Base-by-base conservation (phyloP, 2,888 invertebrate species). In the Dorcus parallelipipedus region DNA sequence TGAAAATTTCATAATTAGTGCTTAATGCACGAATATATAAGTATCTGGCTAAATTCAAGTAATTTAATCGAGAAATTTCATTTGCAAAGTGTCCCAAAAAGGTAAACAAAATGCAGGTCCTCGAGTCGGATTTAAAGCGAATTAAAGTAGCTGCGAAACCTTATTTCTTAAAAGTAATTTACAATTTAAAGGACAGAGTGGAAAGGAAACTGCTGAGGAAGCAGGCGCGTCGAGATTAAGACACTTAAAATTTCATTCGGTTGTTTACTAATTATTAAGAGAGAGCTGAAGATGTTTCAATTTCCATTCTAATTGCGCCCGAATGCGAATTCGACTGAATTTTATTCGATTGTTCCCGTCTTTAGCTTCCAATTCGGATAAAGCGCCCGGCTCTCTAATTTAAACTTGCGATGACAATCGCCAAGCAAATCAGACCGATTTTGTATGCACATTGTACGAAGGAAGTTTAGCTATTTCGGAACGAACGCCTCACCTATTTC, bases 251-350 rank as follows among this genome's bases (percentile, higher is more conserved):
- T 60, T 61, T 56, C 58, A 43, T 50, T 52, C 58, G 49, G 60
- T 61, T 64, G 62, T 64, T 64, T 64, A 62, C 61, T 60, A 64
- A 63, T 64, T 63, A 62, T 59, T 60, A 54, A 54, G 56, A 63
- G 58, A 63, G 57, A 59, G 58, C 60, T 59, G 59, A 62, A 63
- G 62, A 58, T 59, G 64, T 65, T 60, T 67, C 65, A 66, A 64
- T 68, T 67, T 64, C 64, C 63, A 65, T 64, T 66, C 63, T 64
- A 67, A 68, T 67, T 65, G 64, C 61, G 59, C 66, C 64, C 65
- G 65, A 66, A 68, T 68, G 64, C 64, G 62, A 68, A 65, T 67
- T 65, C 45, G 47, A 52, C 23, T 45, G 45, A 52, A 53, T 57
- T 60, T 66, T 59, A 60, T 59, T 54, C 60, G 62, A 49, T 52